Evolutionary conservation across 35 echinoderm and acorn worm genomes (phyloP), one percentile per base, ranked within the genome.

Genomic region (Heliocidaris erythrogramma): DNA sequence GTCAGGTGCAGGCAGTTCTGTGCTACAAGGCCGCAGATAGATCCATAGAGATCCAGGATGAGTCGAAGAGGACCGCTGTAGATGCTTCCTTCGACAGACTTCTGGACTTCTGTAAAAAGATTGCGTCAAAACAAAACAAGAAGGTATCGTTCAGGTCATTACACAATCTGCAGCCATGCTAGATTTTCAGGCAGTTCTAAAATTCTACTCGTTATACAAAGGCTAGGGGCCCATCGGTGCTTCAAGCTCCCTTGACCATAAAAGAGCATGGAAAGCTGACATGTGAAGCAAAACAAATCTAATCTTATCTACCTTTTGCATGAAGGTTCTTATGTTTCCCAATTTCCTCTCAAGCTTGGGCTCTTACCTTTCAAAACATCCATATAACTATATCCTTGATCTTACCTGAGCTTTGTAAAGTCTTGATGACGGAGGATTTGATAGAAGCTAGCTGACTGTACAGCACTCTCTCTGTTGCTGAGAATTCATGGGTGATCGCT

Each of bases 401-500:
- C 32, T 88, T 42, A 97, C 97, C 98, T 97, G 98, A 9, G 31
- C 92, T 95, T 47, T 96, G 97, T 16, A 99, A 50, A 35, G 96
- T 94, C 92, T 97, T 99, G 92, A 97, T 48, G 18, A 99, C 87
- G 16, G 95, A 85, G 30, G 96, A 61, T 35, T 96, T 96, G 35
- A 97, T 53, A 1, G 96, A 95, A 21, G 95, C 93, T 17, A 99
- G 93, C 71, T 97, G 98, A 59, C 94, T 88, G 47, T 97, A 93
- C 2, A 99, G 93, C 2, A 95, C 86, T 32, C 98, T 94, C 60
- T 97, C 97, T 18, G 95, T 96, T 4, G 97, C 94, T 48, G 97
- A 92, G 85, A 99, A 96, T 85, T 99, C 98, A 90, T 96, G 96
- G 13, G 97, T 53, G 17, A 97, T 94, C n/a, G 97, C 93, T 13